These are phyloP conservation scores for Polypedilum pembai DNA, from an alignment of 1,140 invertebrate species.

Conservation along the genomic window DNA sequence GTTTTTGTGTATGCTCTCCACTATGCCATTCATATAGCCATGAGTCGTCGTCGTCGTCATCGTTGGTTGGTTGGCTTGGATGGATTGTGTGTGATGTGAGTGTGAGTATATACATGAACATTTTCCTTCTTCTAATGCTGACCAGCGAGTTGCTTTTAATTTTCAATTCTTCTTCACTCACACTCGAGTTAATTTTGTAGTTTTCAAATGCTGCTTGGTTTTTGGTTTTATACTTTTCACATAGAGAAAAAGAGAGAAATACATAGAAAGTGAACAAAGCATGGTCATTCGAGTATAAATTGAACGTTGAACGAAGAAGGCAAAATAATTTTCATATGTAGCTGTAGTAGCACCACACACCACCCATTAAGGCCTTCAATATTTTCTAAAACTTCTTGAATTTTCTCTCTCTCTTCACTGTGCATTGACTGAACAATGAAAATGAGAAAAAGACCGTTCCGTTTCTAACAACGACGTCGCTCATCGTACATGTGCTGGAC, in stretches of 20 bases:
- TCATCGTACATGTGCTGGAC: conserved; percentile 25
- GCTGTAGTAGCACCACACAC: background rate
- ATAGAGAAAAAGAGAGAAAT: background rate
- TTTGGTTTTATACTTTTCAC: background rate
- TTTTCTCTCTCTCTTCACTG: background rate
- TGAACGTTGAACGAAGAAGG: background rate
- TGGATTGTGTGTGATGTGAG: background rate
- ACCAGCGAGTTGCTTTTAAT: background rate
- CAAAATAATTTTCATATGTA: conserved; percentile 21
- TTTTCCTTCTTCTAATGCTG: background rate
- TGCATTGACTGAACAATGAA: background rate
- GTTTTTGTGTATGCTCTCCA: background rate
- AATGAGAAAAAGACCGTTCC: conserved; percentile 17
- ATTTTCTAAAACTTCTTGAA: conserved; percentile 13
- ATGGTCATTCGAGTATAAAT: conserved; percentile 26
- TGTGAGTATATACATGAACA: background rate
- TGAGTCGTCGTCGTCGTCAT: background rate
- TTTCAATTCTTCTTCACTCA: background rate
- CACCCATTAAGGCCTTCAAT: background rate
- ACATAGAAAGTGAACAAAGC: background rate
- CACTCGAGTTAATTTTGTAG: background rate
- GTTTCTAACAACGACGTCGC: conserved; percentile 14
- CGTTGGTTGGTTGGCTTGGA: background rate
- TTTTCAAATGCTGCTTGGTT: background rate
- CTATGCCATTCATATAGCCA: background rate